Percentiles rank a stretch among this genome's conserved stretches.
Evolutionary conservation across 2,113 vertebrate species (phyloP).

Genomic region (Pollachius pollachius): DNA sequence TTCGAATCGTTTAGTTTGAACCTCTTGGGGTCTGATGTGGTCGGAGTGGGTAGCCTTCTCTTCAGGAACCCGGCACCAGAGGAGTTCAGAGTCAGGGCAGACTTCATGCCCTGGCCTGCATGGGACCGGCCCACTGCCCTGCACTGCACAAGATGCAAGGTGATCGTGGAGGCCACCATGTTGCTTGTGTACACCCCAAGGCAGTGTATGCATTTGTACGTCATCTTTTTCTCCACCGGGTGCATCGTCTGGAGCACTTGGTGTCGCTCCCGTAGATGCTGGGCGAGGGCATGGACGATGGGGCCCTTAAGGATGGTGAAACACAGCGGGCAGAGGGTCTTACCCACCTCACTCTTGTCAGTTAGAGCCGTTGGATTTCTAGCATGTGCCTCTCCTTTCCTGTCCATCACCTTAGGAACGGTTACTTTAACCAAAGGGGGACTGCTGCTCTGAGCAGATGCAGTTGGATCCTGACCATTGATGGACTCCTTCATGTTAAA

Average conservation of each 20-base stretch:
- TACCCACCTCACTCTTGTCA: constrained; percentile 87
- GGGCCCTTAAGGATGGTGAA: constrained; percentile 96
- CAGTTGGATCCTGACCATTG: constrained; percentile 80
- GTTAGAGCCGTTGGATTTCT: constrained; percentile 78
- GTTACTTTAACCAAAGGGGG: constrained; percentile 69
- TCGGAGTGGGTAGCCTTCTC: constrained; percentile 79
- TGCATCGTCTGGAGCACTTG: constrained; percentile 97
- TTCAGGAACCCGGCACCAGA: constrained; percentile 80
- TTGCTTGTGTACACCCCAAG: constrained; percentile 96
- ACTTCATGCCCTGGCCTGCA: constrained; percentile 73
- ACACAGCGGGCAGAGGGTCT: constrained; percentile 93
- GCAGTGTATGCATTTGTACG: constrained; percentile 98
- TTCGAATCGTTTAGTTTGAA: constrained; percentile 76
- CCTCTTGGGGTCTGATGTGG: constrained; percentile 79
- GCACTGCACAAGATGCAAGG: constrained; percentile 94
- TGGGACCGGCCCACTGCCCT: constrained; percentile 89
- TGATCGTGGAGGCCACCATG: constrained; percentile 98
- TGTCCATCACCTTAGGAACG: constrained; percentile 78
- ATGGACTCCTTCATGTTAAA: constrained; percentile 88
- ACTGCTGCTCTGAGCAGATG: constrained; percentile 75
- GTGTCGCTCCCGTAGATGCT: constrained; percentile 91
- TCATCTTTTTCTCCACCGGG: constrained; percentile 95
- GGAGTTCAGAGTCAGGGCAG: constrained; percentile 73
- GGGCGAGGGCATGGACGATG: constrained; percentile 87
- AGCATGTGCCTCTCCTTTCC: constrained; percentile 67